Evolutionary conservation across 2,797 vertebrate genomes (phyloP).

Genomic region (Okamejei kenojei): DNA sequence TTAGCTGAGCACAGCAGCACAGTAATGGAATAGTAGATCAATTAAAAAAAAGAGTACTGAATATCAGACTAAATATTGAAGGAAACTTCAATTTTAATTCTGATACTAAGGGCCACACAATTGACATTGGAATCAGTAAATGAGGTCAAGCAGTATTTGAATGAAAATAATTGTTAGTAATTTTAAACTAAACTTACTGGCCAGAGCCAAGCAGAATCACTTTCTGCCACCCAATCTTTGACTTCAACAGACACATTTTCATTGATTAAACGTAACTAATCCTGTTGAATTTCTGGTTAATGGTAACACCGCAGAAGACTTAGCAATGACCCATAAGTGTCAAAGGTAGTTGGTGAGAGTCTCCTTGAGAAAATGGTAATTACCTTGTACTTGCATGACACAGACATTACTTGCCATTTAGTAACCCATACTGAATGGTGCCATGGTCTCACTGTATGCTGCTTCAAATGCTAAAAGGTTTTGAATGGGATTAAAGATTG

Average conservation of each 20-base stretch:
- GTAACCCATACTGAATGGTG: no score
- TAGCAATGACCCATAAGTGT: no score
- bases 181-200: not conserved
- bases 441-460: no score
- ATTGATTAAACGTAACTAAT: not conserved
- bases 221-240: not conserved
- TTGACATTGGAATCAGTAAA: not conserved
- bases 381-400: no score
- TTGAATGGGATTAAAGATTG: no score
- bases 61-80: not conserved
- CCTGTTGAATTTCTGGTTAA: no score
- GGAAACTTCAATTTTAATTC: not conserved
- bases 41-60: not conserved
- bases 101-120: not conserved
- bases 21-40: not conserved
- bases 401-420: no score
- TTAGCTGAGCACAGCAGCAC: not conserved
- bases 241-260: not conserved
- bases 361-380: no score
- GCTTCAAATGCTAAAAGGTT: no score
- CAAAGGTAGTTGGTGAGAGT: no score
- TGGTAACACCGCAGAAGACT: no score
- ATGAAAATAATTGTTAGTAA: not conserved
- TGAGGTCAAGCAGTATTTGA: slow-evolving; percentile 13
- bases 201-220: not conserved